Evolutionary conservation across 2,797 vertebrate genomes (phyloP), one percentile per base, ranked within the genome.

Genomic region (Eidolon dupreanum): DNA sequence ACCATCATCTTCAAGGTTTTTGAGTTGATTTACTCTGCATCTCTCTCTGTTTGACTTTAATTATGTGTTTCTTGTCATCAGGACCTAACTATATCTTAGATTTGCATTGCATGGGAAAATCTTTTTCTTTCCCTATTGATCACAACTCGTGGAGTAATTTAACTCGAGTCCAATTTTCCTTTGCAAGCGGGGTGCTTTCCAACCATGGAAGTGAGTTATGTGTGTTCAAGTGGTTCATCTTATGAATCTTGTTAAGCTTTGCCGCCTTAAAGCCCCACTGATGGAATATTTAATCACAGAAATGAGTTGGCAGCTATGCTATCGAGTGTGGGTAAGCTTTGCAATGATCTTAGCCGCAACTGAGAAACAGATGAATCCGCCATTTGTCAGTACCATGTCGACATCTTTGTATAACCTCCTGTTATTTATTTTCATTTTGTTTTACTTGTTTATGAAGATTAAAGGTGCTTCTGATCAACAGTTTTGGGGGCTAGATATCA

Each of bases 221-320:
- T 98, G 97, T 98, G 98, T 98, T 99, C 98, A 97, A 98, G 98
- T 98, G 98, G 98, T 97, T 97, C 98, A 98, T 98, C 98, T 98
- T 98, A 98, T 98, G 98, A 99, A 99, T 99, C 98, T 98, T 98
- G 98, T 99, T 99, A 99, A 98, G 98, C 98, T 98, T 98, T 98
- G 98, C 98, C 15, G 98, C 98, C 98, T 98, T 97, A 97, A 74
- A 98, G 98, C 97, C 98, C 57, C 97, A 53, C 98, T 99, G 98
- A 98, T 99, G 98, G 98, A 99, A 99, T 99, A 99, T 99, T 99
- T 99, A 99, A 99, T 99, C 99, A 99, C 98, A 98, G 98, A 97
- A 99, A 99, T 98, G 98, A 99, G 98, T 97, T 98, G 98, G 98
- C 98, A 98, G 98, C 97, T 98, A 98, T 99, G 98, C 99, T 98